Percentiles rank a stretch among this genome's conserved stretches.
These are phyloP conservation scores for Folsomia manolachei DNA, from an alignment of 2,888 invertebrate species.

Conservation along the genomic window DNA sequence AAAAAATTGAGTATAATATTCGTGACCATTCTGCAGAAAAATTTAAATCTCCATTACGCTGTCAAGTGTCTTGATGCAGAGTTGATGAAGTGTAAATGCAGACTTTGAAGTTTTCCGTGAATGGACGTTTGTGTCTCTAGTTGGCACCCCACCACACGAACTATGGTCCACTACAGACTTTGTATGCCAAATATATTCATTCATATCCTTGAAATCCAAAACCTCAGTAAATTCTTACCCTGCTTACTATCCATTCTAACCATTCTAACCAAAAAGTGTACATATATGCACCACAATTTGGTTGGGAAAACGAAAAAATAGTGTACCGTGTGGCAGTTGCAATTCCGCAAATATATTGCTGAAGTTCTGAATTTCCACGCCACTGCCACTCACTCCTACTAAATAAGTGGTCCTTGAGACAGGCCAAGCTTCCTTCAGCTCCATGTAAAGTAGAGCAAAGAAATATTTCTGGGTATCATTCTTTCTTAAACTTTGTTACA, in stretches of 20 bases:
- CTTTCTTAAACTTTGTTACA: neutral
- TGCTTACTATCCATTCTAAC: too few species aligned
- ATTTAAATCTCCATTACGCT: conserved; percentile 11
- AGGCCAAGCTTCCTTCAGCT: neutral
- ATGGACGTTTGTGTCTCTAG: neutral
- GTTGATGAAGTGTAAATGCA: conserved; percentile 11
- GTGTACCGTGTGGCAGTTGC: neutral
- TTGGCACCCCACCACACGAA: neutral
- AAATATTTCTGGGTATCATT: neutral
- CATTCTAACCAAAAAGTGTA: too few species aligned
- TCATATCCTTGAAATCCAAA: too few species aligned
- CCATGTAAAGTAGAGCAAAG: neutral
- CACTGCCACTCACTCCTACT: neutral
- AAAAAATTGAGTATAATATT: too few species aligned
- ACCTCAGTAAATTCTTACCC: too few species aligned
- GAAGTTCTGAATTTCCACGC: conserved; percentile 10
- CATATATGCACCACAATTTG: too few species aligned
- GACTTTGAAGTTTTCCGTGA: neutral
- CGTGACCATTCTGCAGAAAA: neutral
- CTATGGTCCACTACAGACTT: too few species aligned
- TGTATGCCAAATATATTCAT: too few species aligned
- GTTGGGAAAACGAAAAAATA: neutral
- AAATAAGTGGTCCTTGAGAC: neutral
- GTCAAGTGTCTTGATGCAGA: conserved; percentile 7
- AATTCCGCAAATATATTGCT: conserved; percentile 16